phyloP scores from a whole-genome alignment of 2,888 invertebrate genomes.

The Machimus atricapillus region DNA sequence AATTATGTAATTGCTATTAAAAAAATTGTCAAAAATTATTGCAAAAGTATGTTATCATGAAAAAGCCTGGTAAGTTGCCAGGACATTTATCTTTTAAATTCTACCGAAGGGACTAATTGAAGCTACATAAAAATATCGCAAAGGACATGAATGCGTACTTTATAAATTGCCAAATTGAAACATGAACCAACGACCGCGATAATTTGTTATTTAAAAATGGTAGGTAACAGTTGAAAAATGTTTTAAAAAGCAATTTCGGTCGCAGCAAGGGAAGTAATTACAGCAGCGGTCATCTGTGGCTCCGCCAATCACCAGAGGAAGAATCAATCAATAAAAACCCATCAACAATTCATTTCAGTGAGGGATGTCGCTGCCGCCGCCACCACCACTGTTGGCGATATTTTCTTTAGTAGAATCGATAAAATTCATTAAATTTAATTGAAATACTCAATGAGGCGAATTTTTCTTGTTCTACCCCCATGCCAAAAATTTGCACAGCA shows the following conservation, averaged over 20 bases:
- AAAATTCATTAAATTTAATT: background rate
- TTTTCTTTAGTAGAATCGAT: background rate
- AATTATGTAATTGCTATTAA: no score
- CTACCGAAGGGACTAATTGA: background rate
- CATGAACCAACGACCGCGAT: background rate
- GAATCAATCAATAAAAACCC: background rate
- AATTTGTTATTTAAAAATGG: background rate
- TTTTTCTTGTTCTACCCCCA: background rate
- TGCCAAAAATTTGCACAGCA: background rate
- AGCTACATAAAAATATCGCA: background rate
- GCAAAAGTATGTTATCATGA: no score
- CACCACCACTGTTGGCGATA: background rate
- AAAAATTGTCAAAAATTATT: no score
- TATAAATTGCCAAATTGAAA: background rate
- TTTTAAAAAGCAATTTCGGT: background rate
- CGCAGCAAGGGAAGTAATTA: background rate
- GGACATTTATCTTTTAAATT: background rate
- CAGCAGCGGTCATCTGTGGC: background rate
- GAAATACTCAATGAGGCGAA: background rate
- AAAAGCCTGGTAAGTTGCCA: no score
- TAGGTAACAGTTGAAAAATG: background rate
- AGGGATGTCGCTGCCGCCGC: background rate
- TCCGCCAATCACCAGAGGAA: background rate
- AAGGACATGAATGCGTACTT: background rate
- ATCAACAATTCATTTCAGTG: background rate